These are phyloP conservation scores for Aphidius gifuensis DNA, from an alignment of 1,140 invertebrate species.

Conservation along the genomic window DNA sequence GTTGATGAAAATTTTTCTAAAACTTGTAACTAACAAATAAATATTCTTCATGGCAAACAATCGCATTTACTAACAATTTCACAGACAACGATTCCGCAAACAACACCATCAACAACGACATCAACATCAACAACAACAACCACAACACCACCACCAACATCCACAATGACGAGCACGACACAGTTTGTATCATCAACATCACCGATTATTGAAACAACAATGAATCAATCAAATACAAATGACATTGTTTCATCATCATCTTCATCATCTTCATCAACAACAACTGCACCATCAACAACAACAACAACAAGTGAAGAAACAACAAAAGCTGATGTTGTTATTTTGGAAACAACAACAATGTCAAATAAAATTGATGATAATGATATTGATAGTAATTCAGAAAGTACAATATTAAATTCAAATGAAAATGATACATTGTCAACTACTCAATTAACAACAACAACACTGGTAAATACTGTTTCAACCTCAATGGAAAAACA, in stretches of 20 bases:
- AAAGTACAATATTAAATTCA: neutral
- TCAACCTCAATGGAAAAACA: neutral
- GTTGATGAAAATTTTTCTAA: neutral
- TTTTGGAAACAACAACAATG: neutral
- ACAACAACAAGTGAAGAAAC: slow-evolving; percentile 26
- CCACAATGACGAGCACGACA: slow-evolving; percentile 28
- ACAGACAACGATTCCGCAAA: slow-evolving; percentile 44
- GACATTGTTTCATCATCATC: slow-evolving; percentile 12
- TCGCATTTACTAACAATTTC: slow-evolving; percentile 54
- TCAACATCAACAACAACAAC: slow-evolving; percentile 31
- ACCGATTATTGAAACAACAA: slow-evolving; percentile 21
- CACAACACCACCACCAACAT: too few relatives aligned
- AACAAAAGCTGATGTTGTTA: slow-evolving; percentile 1
- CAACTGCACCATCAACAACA: slow-evolving; percentile 18
- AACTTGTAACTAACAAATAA: slow-evolving; percentile 47
- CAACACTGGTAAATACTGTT: slow-evolving; percentile 5
- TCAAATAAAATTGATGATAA: slow-evolving; percentile 5
- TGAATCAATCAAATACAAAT: slow-evolving; percentile 13
- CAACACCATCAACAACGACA: slow-evolving; percentile 30
- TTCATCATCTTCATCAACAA: slow-evolving; percentile 32
- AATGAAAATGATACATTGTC: slow-evolving; percentile 11
- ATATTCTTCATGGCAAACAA: slow-evolving; percentile 43
- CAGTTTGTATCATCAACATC: slow-evolving; percentile 25
- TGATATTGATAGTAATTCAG: neutral
- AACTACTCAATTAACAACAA: slow-evolving; percentile 10